Evolutionary conservation across 2,113 vertebrate genomes (phyloP).

Genomic region (Gracilinanus agilis): DNA sequence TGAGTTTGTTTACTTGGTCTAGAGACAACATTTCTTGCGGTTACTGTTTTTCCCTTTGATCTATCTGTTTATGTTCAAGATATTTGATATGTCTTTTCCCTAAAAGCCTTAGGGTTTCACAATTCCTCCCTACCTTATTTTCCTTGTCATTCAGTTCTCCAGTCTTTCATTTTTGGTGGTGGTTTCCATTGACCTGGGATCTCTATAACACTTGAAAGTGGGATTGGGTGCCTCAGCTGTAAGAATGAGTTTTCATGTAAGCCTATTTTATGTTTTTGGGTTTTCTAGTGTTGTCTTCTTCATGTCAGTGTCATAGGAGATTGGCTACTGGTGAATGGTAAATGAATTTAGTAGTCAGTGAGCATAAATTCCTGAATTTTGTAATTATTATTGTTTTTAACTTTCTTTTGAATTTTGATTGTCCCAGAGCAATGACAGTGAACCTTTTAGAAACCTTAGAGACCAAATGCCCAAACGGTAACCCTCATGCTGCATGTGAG

Average conservation of each 20-base stretch:
- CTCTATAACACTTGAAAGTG: not conserved
- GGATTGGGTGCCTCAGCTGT: not conserved
- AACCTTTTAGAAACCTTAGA: no score
- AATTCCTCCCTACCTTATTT: not conserved
- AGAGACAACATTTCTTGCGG: not conserved
- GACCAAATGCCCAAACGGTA: no score
- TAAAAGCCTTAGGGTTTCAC: not conserved
- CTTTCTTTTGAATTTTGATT: not conserved
- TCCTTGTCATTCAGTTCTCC: not conserved
- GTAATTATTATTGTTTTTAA: not conserved
- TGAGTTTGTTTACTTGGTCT: not conserved
- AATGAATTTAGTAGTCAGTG: not conserved
- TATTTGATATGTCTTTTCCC: not conserved
- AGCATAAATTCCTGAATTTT: not conserved
- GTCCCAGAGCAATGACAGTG: no score
- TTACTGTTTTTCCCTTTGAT: not conserved
- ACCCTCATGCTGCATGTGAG: no score
- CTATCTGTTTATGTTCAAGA: not conserved
- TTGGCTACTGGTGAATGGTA: not conserved
- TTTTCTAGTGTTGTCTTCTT: not conserved
- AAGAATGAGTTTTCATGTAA: not conserved
- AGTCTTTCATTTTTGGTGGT: not conserved
- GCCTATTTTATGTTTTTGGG: not conserved
- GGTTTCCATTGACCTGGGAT: no score
- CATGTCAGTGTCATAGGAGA: not conserved